Conservation (phyloP, 1,140 invertebrate species). For the Neoseiulus cucumeris region DNA sequence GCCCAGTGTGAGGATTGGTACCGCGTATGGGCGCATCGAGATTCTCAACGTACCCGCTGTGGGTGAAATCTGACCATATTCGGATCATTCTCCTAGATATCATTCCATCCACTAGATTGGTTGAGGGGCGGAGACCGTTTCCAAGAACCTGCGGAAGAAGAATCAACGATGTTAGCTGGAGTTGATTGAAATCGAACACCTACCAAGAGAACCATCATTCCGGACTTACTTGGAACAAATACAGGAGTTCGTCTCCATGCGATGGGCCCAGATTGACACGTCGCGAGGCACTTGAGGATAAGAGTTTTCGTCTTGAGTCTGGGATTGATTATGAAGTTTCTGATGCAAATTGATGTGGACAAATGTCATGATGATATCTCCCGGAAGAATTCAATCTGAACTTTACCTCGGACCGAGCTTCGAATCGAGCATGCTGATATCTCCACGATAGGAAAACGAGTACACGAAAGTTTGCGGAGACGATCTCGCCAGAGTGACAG, state of each 20-base stretch:
- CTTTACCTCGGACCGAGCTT: background rate
- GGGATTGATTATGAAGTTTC: no score
- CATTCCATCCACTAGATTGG: constrained; percentile 1
- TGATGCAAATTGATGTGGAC: no score
- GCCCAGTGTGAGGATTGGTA: no score
- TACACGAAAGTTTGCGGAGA: background rate
- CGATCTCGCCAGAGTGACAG: background rate
- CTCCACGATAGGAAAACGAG: background rate
- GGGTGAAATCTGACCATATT: background rate
- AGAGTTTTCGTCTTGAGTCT: no score
- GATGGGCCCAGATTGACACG: background rate
- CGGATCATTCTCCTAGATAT: background rate
- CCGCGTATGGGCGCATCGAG: no score
- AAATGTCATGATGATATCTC: no score
- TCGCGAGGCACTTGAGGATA: background rate
- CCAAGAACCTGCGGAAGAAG: background rate
- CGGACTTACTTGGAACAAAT: no score
- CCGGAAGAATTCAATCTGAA: no score
- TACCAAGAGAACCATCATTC: no score
- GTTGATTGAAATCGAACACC: background rate
- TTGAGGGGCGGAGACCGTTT: background rate
- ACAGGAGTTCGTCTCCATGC: background rate
- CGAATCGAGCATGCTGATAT: constrained; percentile 8
- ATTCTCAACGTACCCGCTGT: background rate
- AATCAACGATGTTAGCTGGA: background rate